These are phyloP conservation scores for Aplocera efformata DNA, from an alignment of 2,888 invertebrate genomes.

Conservation along the genomic window DNA sequence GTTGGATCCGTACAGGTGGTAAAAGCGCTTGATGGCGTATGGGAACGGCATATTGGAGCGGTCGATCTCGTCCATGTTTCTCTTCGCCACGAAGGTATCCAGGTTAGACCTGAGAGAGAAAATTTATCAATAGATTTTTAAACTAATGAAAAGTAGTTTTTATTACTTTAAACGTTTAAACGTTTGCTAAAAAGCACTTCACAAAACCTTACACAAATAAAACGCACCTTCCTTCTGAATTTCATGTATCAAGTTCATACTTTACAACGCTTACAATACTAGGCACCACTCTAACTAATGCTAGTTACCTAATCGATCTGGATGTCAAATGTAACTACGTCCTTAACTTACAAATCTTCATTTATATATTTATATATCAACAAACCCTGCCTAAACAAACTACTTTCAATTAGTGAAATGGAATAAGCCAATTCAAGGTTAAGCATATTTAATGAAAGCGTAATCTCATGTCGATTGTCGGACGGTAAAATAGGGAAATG, in stretches of 20 bases:
- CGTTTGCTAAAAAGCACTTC: no score
- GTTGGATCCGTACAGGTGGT: conserved; percentile 77
- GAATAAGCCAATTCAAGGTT: conserved; percentile 15
- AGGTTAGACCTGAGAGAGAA: conserved; percentile 59
- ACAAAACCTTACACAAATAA: no score
- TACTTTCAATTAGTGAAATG: conserved; percentile 13
- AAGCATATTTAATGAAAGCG: conserved; percentile 19
- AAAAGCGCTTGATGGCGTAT: conserved; percentile 74
- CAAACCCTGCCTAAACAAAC: not conserved
- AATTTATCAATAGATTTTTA: not conserved
- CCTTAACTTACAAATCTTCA: no score
- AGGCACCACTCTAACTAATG: no score
- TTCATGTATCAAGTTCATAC: no score
- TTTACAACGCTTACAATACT: no score
- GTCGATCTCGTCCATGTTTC: conserved; percentile 84
- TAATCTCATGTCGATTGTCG: conserved; percentile 20
- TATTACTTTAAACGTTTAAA: no score
- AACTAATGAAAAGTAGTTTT: no score
- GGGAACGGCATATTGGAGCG: conserved; percentile 73
- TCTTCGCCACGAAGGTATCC: conserved; percentile 75
- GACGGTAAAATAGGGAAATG: conserved; percentile 16
- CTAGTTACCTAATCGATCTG: no score
- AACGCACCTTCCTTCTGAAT: no score
- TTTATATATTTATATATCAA: not conserved
- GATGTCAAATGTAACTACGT: no score